A percentile compares a stretch with the other conserved stretches of the same genome.
Evolutionary conservation across 2,797 vertebrate genomes (phyloP).

Genomic region (Myotis planiceps): DNA sequence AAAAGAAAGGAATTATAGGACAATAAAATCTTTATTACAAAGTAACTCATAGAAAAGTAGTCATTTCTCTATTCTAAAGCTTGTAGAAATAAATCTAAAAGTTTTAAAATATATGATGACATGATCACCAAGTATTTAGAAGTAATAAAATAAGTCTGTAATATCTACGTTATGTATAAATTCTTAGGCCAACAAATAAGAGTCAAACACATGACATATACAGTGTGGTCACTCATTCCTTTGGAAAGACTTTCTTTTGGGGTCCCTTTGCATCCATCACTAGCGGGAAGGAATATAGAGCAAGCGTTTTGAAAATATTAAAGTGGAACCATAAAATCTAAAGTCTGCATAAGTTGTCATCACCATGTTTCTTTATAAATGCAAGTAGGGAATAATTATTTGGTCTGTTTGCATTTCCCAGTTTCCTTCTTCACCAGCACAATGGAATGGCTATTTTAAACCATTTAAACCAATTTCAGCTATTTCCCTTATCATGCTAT

Average conservation of each 20-base stretch:
- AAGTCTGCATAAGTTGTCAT: slow-evolving; percentile 1
- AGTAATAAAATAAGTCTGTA: not conserved
- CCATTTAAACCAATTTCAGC: slow-evolving; percentile 12
- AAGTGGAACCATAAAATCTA: not conserved
- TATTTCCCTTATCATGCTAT: not conserved
- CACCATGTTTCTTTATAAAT: not conserved
- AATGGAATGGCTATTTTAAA: slow-evolving; percentile 32
- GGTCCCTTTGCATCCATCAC: not conserved
- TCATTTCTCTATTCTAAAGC: not conserved
- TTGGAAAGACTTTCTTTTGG: not conserved
- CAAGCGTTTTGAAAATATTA: not conserved
- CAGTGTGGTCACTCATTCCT: not conserved
- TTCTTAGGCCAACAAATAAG: not conserved
- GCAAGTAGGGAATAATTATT: not conserved
- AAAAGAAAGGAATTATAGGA: not conserved
- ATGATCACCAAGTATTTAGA: not conserved
- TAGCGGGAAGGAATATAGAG: not conserved
- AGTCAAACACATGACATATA: not conserved
- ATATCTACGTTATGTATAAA: not conserved
- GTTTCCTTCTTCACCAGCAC: not conserved
- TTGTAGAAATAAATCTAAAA: slow-evolving; percentile 16
- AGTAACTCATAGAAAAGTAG: not conserved
- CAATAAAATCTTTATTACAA: slow-evolving; percentile 8
- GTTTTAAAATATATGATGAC: not conserved
- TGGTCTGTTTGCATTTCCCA: slow-evolving; percentile 5